Percentiles rank a stretch among this genome's conserved stretches.
Evolutionary conservation across 2,113 vertebrate species (phyloP).

Genomic region (Mormyrus lacerda): DNA sequence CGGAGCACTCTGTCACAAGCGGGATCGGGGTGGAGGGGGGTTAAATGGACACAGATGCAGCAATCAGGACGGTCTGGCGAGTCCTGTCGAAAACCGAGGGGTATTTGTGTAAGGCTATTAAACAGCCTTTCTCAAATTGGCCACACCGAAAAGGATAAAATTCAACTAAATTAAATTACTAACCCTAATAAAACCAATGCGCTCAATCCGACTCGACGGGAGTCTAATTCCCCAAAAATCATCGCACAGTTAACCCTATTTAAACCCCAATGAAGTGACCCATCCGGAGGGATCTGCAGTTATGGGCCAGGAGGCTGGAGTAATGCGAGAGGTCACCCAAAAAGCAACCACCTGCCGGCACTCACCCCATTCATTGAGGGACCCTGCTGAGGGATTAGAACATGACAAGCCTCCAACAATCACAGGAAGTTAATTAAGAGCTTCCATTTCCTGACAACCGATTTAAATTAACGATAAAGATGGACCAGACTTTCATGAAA

Average conservation of each 20-base stretch:
- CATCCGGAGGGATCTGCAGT: background rate
- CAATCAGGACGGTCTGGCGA: background rate
- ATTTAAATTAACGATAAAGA: background rate
- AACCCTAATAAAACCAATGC: background rate
- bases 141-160: background rate
- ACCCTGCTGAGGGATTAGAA: background rate
- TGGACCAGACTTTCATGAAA: background rate
- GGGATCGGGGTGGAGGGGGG: background rate
- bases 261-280: background rate
- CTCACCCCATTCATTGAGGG: background rate
- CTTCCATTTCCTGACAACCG: background rate
- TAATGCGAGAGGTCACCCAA: background rate
- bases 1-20: background rate
- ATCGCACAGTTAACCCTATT: background rate
- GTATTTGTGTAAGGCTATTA: constrained; percentile 2
- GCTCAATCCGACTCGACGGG: background rate
- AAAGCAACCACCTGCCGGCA: background rate
- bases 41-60: constrained; percentile 9
- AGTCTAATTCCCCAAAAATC: background rate
- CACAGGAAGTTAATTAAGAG: background rate
- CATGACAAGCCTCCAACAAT: background rate
- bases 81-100: background rate
- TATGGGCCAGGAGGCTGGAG: background rate
- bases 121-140: background rate
- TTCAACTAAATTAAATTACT: background rate